These are phyloP conservation scores for Dermochelys coriacea DNA, from an alignment of 2,797 vertebrate species.

Conservation along the genomic window DNA sequence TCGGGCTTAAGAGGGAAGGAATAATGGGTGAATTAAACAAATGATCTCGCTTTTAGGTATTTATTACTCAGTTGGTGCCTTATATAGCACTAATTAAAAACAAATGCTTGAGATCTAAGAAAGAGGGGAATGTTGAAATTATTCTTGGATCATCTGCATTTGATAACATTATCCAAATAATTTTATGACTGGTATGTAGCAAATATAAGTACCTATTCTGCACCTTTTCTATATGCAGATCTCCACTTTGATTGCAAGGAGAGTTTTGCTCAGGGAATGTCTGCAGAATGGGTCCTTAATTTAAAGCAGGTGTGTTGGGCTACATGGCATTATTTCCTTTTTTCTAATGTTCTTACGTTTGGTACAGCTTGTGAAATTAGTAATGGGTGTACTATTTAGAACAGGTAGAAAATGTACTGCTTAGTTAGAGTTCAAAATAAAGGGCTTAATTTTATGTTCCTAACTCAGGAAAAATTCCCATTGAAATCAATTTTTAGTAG, in stretches of 20 bases:
- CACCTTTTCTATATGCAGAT: not conserved
- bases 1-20: not conserved
- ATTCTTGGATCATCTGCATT: not conserved
- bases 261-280: not conserved
- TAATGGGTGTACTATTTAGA: rapidly evolving
- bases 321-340: not conserved
- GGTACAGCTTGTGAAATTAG: not conserved
- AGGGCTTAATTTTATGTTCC: not conserved
- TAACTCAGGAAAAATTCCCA: not conserved
- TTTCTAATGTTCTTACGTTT: not conserved
- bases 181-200: not conserved
- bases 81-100: not conserved
- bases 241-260: not conserved
- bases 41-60: not conserved
- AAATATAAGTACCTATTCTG: rapidly evolving
- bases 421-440: not conserved
- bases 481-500: not conserved
- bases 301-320: not conserved
- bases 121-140: not conserved
- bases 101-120: not conserved
- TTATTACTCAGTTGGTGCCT: rapidly evolving
- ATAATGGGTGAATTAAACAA: not conserved
- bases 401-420: rapidly evolving
- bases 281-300: rapidly evolving
- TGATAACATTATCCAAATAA: not conserved